Conservation (phyloP, 1,140 invertebrate genomes). For the Brachionus koreanus region DNA sequence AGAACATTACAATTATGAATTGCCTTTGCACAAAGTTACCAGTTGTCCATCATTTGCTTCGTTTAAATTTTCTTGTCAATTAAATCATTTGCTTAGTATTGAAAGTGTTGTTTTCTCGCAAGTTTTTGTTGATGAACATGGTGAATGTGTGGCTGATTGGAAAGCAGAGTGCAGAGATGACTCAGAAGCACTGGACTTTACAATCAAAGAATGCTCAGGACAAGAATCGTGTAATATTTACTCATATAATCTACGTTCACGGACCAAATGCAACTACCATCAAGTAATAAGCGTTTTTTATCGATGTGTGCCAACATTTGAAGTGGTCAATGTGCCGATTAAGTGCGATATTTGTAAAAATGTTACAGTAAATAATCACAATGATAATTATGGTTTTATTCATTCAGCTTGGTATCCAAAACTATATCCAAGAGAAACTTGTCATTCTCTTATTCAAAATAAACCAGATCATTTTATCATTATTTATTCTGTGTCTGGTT, state of each 20-base stretch:
- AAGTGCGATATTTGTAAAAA: conserved; percentile 44
- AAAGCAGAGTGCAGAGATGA: conserved; percentile 20
- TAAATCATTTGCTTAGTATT: conserved; percentile 32
- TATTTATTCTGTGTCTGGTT: conserved; percentile 33
- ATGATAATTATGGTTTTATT: conserved; percentile 37
- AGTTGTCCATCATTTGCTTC: conserved; percentile 44
- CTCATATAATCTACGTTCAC: conserved; percentile 27
- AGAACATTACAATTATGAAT: conserved; percentile 18
- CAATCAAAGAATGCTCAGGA: conserved; percentile 22
- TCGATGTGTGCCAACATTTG: conserved; percentile 26
- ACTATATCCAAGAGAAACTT: conserved; percentile 37
- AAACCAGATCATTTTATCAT: conserved; percentile 43
- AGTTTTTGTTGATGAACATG: neutral
- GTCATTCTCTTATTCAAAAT: conserved; percentile 42
- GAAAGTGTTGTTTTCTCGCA: conserved; percentile 20
- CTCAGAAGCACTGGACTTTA: neutral
- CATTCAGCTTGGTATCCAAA: conserved; percentile 40
- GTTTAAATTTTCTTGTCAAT: conserved; percentile 37
- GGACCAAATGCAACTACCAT: conserved; percentile 40
- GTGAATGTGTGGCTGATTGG: conserved; percentile 38
- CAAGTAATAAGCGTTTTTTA: conserved; percentile 40
- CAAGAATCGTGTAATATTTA: conserved; percentile 14
- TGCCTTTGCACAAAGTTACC: conserved; percentile 1
- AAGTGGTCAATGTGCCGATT: conserved; percentile 33
- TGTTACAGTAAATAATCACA: conserved; percentile 19